These are phyloP conservation scores for Cisticola juncidis DNA, from an alignment of 2,113 vertebrate genomes.

Conservation along the genomic window DNA sequence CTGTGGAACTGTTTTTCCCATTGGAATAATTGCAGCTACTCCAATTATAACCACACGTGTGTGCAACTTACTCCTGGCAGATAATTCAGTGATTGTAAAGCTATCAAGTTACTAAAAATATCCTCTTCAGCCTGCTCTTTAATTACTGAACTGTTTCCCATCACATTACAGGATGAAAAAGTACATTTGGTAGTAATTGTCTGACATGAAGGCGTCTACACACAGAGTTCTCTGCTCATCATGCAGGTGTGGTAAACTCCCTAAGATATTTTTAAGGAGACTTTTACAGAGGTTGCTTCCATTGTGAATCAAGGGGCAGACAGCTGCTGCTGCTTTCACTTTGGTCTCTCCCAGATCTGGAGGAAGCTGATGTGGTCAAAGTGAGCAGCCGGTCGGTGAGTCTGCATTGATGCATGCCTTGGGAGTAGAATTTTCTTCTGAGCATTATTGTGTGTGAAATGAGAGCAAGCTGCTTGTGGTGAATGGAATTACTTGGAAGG, in stretches of 20 bases:
- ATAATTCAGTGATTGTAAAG: constrained; percentile 7
- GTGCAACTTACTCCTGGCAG: not conserved
- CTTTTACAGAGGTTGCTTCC: not conserved
- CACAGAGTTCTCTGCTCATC: not conserved
- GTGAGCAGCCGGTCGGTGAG: rapidly evolving
- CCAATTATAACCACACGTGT: not conserved
- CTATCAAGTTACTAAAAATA: constrained; percentile 26
- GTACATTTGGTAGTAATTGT: not conserved
- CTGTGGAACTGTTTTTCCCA: not conserved
- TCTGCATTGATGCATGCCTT: not conserved
- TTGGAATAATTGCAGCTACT: not conserved
- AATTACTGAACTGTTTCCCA: not conserved
- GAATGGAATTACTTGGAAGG: not conserved
- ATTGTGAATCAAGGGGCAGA: not conserved
- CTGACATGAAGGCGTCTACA: not conserved
- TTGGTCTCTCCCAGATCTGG: not conserved
- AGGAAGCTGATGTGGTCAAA: not conserved
- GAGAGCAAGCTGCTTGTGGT: not conserved
- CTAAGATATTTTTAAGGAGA: not conserved
- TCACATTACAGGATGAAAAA: not conserved
- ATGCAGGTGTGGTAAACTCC: not conserved
- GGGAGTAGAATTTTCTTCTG: not conserved
- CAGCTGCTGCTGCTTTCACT: not conserved
- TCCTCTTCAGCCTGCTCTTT: not conserved
- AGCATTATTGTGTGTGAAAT: not conserved